Percentiles rank a stretch among this genome's conserved stretches.
phyloP scores from a whole-genome alignment of 1,140 invertebrate genomes.

The Bombus superbus region DNA sequence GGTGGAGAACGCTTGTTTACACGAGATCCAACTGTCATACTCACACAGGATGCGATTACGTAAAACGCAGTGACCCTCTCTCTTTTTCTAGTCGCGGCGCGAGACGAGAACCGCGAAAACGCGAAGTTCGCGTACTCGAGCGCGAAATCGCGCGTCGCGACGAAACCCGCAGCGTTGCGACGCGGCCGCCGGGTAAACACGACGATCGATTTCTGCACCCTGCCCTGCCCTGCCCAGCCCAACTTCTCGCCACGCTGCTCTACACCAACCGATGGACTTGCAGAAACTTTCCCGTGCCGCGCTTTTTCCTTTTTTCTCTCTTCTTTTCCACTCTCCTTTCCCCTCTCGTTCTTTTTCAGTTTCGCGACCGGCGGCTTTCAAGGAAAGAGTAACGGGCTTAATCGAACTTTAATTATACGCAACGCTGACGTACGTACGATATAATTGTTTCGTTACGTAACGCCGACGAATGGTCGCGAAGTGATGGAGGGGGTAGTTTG shows the following conservation, averaged over 20 bases:
- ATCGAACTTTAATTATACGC: slow-evolving; percentile 3
- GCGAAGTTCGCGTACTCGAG: slow-evolving; percentile 65
- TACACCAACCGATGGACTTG: background rate
- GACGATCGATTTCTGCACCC: slow-evolving; percentile 65
- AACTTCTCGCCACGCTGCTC: slow-evolving; percentile 20
- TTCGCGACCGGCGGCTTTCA: background rate
- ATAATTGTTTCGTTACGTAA: slow-evolving; percentile 16
- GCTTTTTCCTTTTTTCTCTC: too few species aligned
- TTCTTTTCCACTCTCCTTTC: background rate
- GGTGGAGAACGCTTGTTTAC: slow-evolving; percentile 48
- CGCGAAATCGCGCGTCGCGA: slow-evolving; percentile 62
- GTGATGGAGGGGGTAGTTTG: background rate
- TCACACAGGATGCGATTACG: slow-evolving; percentile 62
- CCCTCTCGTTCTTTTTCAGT: background rate
- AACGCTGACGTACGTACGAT: background rate
- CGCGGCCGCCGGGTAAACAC: slow-evolving; percentile 66
- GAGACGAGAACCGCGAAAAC: slow-evolving; percentile 39
- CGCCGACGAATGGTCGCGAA: background rate
- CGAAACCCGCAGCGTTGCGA: slow-evolving; percentile 59
- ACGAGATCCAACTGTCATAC: slow-evolving; percentile 60
- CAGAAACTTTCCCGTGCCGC: background rate
- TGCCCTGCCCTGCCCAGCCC: slow-evolving; percentile 40
- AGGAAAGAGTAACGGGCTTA: background rate
- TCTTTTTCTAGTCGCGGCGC: background rate
- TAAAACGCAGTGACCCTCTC: slow-evolving; percentile 46